A percentile compares a stretch with the other conserved stretches of the same genome.
These are phyloP conservation scores for Galeopterus variegatus DNA, from an alignment of 2,113 vertebrate species.

Conservation along the genomic window DNA sequence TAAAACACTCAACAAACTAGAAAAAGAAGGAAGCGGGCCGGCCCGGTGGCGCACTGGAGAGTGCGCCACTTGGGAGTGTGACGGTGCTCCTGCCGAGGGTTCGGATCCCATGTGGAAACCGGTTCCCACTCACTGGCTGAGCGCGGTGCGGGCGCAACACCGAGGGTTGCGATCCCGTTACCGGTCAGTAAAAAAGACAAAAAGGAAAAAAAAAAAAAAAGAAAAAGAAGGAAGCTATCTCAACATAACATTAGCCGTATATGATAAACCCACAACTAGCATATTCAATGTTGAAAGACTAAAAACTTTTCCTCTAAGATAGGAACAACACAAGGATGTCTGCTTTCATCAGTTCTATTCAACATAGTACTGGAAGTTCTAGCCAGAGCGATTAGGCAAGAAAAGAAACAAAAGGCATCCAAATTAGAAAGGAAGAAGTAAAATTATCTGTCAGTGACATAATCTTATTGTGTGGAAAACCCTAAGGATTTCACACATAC, in stretches of 20 bases:
- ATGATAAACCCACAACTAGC: not conserved
- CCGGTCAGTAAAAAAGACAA: too few relatives aligned
- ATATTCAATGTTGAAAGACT: not conserved
- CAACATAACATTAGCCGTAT: not conserved
- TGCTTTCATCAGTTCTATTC: not conserved
- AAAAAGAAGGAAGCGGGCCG: not conserved
- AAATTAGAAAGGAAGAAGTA: not conserved
- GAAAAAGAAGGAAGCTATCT: not conserved
- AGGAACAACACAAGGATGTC: not conserved
- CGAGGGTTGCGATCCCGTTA: too few relatives aligned
- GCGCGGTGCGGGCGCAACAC: too few relatives aligned
- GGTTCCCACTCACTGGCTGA: too few relatives aligned
- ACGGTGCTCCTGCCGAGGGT: too few relatives aligned
- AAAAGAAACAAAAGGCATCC: not conserved
- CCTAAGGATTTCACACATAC: not conserved
- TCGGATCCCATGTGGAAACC: too few relatives aligned
- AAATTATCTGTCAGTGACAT: not conserved
- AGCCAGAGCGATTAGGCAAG: not conserved
- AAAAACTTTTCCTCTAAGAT: not conserved
- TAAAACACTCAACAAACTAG: not conserved
- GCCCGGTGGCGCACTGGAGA: too few relatives aligned
- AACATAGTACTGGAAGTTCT: not conserved
- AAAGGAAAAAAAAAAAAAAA: too few relatives aligned
- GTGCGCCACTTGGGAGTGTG: too few relatives aligned
- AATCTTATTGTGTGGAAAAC: not conserved